A percentile compares a stretch with the other conserved stretches of the same genome.
phyloP scores from a whole-genome alignment of 2,888 invertebrate genomes.

The Melieria crassipennis region DNA sequence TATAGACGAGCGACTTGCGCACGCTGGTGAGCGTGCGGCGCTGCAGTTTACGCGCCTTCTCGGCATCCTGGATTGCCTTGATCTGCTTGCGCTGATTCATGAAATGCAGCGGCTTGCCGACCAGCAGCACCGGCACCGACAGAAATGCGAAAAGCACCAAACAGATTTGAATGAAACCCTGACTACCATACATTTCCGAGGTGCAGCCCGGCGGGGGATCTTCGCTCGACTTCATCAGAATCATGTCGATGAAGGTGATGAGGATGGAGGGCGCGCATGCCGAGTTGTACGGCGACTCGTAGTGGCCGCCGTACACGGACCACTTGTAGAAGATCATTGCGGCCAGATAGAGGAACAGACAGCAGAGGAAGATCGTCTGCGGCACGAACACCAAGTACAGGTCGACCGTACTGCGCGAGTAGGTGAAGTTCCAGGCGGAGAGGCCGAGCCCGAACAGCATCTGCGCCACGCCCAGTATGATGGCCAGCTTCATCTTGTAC shows the following conservation, averaged over 20 bases:
- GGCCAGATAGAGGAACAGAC: slow-evolving; percentile 90
- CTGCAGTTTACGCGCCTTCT: slow-evolving; percentile 17
- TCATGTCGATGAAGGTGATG: slow-evolving; percentile 82
- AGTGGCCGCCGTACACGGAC: slow-evolving; percentile 73
- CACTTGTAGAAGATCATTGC: slow-evolving; percentile 92
- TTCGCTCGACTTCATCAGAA: slow-evolving; percentile 69
- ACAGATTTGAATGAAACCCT: slow-evolving; percentile 76
- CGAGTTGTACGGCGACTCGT: slow-evolving; percentile 58
- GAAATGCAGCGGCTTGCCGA: slow-evolving; percentile 84
- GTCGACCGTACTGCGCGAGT: slow-evolving; percentile 73
- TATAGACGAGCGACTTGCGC: slow-evolving; percentile 46
- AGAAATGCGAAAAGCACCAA: slow-evolving; percentile 81
- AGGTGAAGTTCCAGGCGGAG: slow-evolving; percentile 78
- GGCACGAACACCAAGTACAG: slow-evolving; percentile 88
- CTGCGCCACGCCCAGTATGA: slow-evolving; percentile 90
- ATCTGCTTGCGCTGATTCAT: slow-evolving; percentile 70
- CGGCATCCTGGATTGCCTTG: slow-evolving; percentile 37
- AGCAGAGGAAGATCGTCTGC: slow-evolving; percentile 83
- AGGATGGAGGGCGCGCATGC: slow-evolving; percentile 79
- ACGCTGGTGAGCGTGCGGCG: slow-evolving; percentile 44
- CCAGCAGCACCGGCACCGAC: slow-evolving; percentile 90
- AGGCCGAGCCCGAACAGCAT: slow-evolving; percentile 93
- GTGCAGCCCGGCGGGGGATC: slow-evolving; percentile 64
- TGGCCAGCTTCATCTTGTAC: slow-evolving; percentile 95
- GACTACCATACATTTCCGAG: slow-evolving; percentile 74